A percentile compares a stretch with the other conserved stretches of the same genome.
phyloP scores from a whole-genome alignment of 2,888 invertebrate species.

The Seira sanloemensis region DNA sequence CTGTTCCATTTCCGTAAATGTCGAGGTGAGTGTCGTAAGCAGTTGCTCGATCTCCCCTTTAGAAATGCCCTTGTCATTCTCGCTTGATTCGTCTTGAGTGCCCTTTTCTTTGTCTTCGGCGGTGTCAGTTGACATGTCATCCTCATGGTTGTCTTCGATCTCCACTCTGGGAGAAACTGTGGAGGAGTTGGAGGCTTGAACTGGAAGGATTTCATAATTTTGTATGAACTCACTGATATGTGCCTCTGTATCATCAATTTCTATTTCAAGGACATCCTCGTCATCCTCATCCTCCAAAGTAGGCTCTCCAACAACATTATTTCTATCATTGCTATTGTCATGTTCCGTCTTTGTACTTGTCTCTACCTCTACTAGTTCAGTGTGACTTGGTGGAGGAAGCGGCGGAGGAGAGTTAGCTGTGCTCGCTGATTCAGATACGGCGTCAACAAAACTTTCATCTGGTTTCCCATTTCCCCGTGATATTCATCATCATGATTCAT shows the following conservation, averaged over 20 bases:
- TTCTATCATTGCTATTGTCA: neutral
- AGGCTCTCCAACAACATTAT: neutral
- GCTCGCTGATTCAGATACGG: slow-evolving; percentile 54
- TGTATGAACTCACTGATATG: slow-evolving; percentile 69
- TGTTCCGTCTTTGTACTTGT: neutral
- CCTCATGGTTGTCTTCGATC: neutral
- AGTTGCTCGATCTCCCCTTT: slow-evolving; percentile 63
- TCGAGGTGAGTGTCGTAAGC: slow-evolving; percentile 60
- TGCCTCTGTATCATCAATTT: slow-evolving; percentile 67
- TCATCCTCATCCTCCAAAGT: slow-evolving; percentile 33
- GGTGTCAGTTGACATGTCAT: neutral
- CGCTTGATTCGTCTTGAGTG: neutral
- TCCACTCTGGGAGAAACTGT: neutral
- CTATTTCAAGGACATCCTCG: slow-evolving; percentile 56
- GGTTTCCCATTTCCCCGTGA: neutral
- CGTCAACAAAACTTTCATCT: slow-evolving; percentile 69
- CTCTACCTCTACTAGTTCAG: neutral
- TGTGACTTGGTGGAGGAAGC: slow-evolving; percentile 6
- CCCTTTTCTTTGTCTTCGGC: slow-evolving; percentile 18
- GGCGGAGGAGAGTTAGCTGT: slow-evolving; percentile 49
- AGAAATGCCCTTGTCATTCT: slow-evolving; percentile 36
- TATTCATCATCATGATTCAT: neutral
- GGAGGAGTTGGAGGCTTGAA: slow-evolving; percentile 17
- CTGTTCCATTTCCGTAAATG: slow-evolving; percentile 65
- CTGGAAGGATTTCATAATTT: slow-evolving; percentile 68